These are phyloP conservation scores for Amazona vittata DNA, from an alignment of 2,113 vertebrate genomes.

Conservation along the genomic window DNA sequence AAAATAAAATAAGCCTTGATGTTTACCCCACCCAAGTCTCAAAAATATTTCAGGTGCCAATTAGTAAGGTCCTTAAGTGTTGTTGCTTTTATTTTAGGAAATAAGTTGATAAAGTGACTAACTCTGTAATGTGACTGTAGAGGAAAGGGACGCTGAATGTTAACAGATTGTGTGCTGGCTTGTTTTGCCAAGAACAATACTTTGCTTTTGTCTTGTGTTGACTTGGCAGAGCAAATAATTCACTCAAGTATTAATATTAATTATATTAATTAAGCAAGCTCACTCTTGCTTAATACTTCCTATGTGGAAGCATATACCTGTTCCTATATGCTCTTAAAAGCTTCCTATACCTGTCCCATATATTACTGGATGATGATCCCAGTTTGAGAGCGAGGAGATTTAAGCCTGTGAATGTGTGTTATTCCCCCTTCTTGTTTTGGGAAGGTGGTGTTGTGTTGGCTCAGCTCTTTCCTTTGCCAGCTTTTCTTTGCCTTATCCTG, in stretches of 20 bases:
- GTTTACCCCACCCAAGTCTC: neutral
- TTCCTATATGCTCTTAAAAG: neutral
- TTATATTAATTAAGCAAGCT: no score
- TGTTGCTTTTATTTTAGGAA: constrained; percentile 34
- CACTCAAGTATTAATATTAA: neutral
- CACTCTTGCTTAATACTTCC: neutral
- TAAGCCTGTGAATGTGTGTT: accelerated
- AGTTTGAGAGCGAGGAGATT: neutral
- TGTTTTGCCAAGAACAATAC: neutral
- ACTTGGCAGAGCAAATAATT: neutral
- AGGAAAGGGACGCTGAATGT: neutral
- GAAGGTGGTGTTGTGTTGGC: neutral
- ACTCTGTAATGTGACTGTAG: neutral
- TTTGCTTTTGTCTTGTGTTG: neutral
- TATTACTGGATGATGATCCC: neutral
- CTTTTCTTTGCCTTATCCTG: constrained; percentile 49
- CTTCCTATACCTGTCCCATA: neutral
- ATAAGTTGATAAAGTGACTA: neutral
- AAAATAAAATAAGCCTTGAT: constrained; percentile 30
- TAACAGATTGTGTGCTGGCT: neutral
- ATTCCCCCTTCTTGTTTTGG: neutral
- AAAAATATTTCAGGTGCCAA: constrained; percentile 1
- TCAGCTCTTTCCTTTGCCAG: neutral
- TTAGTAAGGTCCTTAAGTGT: neutral
- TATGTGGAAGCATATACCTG: neutral